A percentile compares a stretch with the other conserved stretches of the same genome.
Conservation (phyloP, 1,140 invertebrate genomes). For the Brachionus angularis region DNA sequence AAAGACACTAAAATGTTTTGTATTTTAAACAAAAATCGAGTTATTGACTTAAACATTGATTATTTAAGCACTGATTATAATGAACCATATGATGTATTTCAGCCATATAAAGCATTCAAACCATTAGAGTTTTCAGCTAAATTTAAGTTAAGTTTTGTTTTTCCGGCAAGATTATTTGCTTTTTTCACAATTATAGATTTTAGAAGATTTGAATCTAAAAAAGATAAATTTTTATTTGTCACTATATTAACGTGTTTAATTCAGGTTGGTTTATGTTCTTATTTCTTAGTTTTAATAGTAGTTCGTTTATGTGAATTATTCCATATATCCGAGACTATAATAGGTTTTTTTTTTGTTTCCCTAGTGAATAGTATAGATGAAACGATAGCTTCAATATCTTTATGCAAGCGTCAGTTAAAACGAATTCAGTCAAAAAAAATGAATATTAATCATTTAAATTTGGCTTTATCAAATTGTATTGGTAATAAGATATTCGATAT, state of each 20-base stretch:
- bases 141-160: constrained; percentile 17
- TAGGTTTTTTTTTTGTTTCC: constrained; percentile 17
- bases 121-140: constrained; percentile 28
- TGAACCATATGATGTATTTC: constrained; percentile 36
- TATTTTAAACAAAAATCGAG: constrained; percentile 3
- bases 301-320: constrained; percentile 1
- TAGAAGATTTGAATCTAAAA: not conserved
- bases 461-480: constrained; percentile 21
- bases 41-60: constrained; percentile 34
- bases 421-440: not conserved
- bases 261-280: constrained; percentile 22
- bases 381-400: constrained; percentile 2
- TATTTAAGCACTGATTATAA: constrained; percentile 28
- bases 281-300: constrained; percentile 19
- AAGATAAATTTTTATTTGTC: constrained; percentile 6
- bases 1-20: constrained; percentile 13
- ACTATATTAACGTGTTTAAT: constrained; percentile 18
- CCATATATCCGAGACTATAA: not conserved
- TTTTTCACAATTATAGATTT: constrained; percentile 29
- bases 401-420: constrained; percentile 16
- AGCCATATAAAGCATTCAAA: constrained; percentile 17
- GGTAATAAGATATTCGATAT: constrained; percentile 5
- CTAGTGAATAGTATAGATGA: constrained; percentile 7
- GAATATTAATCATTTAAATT: not conserved
- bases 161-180: constrained; percentile 14